Evolutionary conservation across 2,113 vertebrate genomes (phyloP).

Genomic region (Polypterus bichir): DNA sequence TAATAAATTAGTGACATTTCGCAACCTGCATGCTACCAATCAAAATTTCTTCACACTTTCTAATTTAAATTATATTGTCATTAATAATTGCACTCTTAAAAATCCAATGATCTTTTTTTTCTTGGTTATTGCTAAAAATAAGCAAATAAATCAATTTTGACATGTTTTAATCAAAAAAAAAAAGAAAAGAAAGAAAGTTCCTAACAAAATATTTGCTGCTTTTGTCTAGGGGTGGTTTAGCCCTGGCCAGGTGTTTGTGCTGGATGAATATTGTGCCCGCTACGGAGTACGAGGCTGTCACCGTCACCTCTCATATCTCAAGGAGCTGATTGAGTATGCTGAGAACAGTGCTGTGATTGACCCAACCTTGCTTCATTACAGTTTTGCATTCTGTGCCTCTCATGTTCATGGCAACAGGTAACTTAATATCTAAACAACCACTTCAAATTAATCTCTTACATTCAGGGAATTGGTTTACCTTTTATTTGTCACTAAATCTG

Average conservation of each 20-base stretch:
- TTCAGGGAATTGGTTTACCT: not conserved
- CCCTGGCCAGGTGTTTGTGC: constrained; percentile 88
- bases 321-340: constrained; percentile 78
- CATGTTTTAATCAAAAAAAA: too few species aligned
- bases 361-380: constrained; percentile 94
- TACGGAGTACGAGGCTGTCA: constrained; percentile 88
- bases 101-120: too few species aligned
- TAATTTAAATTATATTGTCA: too few species aligned
- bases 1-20: too few species aligned
- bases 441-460: constrained; percentile 13
- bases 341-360: constrained; percentile 79
- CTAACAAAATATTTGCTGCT: constrained; percentile 5
- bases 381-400: constrained; percentile 96
- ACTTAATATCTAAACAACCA: constrained; percentile 25
- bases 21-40: too few species aligned
- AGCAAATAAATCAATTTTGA: too few species aligned
- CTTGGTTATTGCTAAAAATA: too few species aligned
- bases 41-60: too few species aligned
- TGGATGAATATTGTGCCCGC: constrained; percentile 92
- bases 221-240: constrained; percentile 89
- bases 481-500: not conserved
- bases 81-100: too few species aligned
- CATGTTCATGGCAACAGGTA: constrained; percentile 98
- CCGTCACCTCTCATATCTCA: constrained; percentile 87
- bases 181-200: too few species aligned